phyloP scores from a whole-genome alignment of 2,888 invertebrate species.

The Drosophila barbarae region DNA sequence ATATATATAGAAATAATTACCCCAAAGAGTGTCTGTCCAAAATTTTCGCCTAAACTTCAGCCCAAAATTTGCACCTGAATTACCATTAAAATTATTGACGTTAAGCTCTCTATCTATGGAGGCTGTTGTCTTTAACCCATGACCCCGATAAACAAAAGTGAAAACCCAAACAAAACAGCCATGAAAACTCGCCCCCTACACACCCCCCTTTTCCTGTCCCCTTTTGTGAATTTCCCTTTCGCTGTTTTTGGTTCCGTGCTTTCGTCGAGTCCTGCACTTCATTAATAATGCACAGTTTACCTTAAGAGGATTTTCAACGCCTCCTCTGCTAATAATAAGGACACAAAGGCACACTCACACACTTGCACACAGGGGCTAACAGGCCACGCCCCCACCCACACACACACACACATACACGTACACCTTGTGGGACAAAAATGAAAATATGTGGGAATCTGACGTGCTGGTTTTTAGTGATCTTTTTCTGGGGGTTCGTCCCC shows the following conservation, averaged over 20 bases:
- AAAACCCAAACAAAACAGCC: slow-evolving; percentile 24
- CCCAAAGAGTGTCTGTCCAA: not conserved
- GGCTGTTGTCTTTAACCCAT: slow-evolving; percentile 16
- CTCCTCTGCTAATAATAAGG: slow-evolving; percentile 67
- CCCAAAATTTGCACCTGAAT: not conserved
- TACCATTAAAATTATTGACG: slow-evolving; percentile 12
- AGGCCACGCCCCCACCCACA: slow-evolving; percentile 23
- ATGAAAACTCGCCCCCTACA: not conserved
- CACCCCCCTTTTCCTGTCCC: not conserved
- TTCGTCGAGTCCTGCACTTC: slow-evolving; percentile 36
- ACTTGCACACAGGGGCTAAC: not conserved
- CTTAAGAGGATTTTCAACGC: slow-evolving; percentile 73
- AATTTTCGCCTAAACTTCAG: not conserved
- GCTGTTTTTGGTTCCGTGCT: slow-evolving; percentile 13
- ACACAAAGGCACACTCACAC: slow-evolving; percentile 46
- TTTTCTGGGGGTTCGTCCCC: slow-evolving; percentile 2
- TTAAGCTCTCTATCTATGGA: slow-evolving; percentile 14
- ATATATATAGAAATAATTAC: not conserved
- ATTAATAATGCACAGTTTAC: slow-evolving; percentile 73
- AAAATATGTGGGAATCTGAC: slow-evolving; percentile 55
- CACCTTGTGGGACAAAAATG: slow-evolving; percentile 24
- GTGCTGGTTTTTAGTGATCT: slow-evolving; percentile 30
- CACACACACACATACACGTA: slow-evolving; percentile 6
- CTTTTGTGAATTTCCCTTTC: slow-evolving; percentile 15
- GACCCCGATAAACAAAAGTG: slow-evolving; percentile 31